Percentiles rank a stretch among this genome's conserved stretches.
Evolutionary conservation across 2,888 invertebrate species (phyloP).

Genomic region (Polydesmus complanatus): DNA sequence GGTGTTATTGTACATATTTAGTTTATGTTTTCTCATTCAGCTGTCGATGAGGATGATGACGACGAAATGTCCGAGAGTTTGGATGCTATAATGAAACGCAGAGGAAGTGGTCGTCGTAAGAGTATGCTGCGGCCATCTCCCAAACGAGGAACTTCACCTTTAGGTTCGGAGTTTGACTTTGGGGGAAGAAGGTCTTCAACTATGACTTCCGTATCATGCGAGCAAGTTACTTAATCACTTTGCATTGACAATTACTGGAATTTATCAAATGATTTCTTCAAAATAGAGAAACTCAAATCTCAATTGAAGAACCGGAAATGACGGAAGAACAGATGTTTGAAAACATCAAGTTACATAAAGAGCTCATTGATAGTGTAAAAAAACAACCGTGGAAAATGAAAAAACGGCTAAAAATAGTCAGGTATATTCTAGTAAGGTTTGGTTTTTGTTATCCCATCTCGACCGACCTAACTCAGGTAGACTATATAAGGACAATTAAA

Average conservation of each 20-base stretch:
- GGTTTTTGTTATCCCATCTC: not conserved
- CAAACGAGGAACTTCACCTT: constrained; percentile 44
- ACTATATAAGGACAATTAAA: no score
- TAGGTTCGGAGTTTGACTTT: constrained; percentile 29
- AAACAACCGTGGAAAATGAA: constrained; percentile 31
- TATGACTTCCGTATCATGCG: constrained; percentile 73
- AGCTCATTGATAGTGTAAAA: constrained; percentile 72
- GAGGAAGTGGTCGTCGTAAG: constrained; percentile 50
- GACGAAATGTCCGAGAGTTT: constrained; percentile 69
- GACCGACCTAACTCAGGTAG: no score
- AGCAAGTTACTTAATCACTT: constrained; percentile 46
- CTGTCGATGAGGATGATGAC: constrained; percentile 46
- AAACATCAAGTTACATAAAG: constrained; percentile 78
- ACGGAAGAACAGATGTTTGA: constrained; percentile 70
- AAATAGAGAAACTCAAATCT: constrained; percentile 18
- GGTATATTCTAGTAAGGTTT: constrained; percentile 9
- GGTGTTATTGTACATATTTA: no score
- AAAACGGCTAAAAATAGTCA: constrained; percentile 20
- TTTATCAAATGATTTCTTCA: no score
- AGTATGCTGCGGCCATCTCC: constrained; percentile 42
- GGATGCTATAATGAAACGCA: constrained; percentile 64
- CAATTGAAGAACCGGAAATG: constrained; percentile 18
- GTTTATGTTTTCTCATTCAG: no score
- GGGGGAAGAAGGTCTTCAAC: constrained; percentile 51
- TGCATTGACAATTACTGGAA: no score